Base-by-base conservation (phyloP, 2,797 vertebrate species). In the Myotis planiceps region DNA sequence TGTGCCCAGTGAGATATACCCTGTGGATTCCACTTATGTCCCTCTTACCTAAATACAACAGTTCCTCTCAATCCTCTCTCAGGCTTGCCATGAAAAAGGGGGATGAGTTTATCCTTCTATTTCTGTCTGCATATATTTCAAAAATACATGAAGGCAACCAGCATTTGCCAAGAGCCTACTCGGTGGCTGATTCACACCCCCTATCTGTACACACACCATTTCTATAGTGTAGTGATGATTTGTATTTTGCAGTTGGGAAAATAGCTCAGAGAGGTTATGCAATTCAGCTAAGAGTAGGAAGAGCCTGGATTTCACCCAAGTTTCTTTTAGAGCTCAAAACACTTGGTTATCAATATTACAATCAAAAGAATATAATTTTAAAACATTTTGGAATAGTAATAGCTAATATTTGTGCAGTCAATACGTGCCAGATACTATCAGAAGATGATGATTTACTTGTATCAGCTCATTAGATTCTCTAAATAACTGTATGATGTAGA, bases 331-430 rank as follows among this genome's bases (percentile, higher is more conserved):
- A 88, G 78, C 6, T 5, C 18, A 6, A 23, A 89, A 69, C 0
- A 51, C 10, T 39, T 78, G 25, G 18, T 63, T 65, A 60, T 39
- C 55, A 45, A 66, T 45, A 76, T 42, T 88, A 37, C 16, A 4
- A 39, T 14, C 19, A 18, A 94, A 86, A 71, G 32, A 66, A 88
- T 85, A 34, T 71, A 53, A 23, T 69, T 79, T 68, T 23, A 34
- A 23, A 45, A 72, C 9, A 23, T 39, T 58, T 18, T 79, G 16
- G 29, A 92, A 60, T 4, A 89, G 34, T 63, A 63, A 90, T 15
- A 45, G 3, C 18, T 27, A 71, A 51, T 66, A 13, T 1, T 92
- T 93, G 3, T 71, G 49, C 0, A 45, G n/a, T 69, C 65, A 68
- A 2, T 37, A 66, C 6, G 1, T 42, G 0, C 5, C 6, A 92